Conservation (phyloP, 2,797 vertebrate species). For the Platalea minor region DNA sequence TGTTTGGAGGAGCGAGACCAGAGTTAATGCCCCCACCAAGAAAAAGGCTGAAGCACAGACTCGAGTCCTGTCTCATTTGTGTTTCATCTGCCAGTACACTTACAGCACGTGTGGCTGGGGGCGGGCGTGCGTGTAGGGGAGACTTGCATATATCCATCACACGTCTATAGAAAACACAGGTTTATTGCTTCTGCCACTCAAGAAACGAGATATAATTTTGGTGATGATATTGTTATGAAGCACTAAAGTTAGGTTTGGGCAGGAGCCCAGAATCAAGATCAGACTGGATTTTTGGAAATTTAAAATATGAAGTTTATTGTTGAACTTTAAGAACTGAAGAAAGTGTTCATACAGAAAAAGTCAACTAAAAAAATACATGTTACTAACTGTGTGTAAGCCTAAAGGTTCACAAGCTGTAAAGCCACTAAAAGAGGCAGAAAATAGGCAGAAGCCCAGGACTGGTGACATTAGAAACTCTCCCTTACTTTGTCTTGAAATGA, state of each 20-base stretch:
- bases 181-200: neutral
- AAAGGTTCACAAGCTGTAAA: neutral
- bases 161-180: neutral
- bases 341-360: neutral
- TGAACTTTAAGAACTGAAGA: neutral
- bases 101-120: neutral
- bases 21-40: neutral
- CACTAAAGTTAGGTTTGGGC: neutral
- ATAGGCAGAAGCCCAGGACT: neutral
- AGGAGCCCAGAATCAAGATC: neutral
- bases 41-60: neutral
- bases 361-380: neutral
- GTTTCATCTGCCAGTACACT: neutral
- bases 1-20: neutral
- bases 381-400: neutral
- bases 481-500: neutral
- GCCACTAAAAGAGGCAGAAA: neutral
- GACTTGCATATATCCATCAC: neutral
- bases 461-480: neutral
- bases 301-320: neutral
- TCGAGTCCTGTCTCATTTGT: neutral
- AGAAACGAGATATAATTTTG: neutral
- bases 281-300: neutral
- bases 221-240: neutral
- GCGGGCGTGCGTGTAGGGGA: fast-evolving